These are phyloP conservation scores for Danio kyathit DNA, from an alignment of 2,797 vertebrate species.

Conservation along the genomic window DNA sequence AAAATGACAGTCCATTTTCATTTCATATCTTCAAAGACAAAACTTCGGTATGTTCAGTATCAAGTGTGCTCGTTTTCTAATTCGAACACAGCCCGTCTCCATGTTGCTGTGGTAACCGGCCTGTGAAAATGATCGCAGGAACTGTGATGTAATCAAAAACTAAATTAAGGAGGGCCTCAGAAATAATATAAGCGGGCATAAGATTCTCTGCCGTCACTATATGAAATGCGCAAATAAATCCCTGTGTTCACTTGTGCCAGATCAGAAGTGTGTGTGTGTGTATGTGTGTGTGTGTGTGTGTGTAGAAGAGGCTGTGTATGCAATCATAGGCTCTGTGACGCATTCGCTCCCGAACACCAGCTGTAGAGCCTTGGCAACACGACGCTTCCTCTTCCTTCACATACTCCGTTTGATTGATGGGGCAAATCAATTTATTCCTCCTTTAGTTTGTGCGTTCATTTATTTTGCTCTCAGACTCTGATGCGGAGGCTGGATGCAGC, in stretches of 20 bases:
- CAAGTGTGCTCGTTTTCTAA: background rate
- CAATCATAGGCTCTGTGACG: constrained; percentile 42
- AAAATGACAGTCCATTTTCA: too few relatives aligned
- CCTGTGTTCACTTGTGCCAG: constrained; percentile 11
- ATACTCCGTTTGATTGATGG: constrained; percentile 22
- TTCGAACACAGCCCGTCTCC: background rate
- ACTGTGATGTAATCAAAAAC: constrained; percentile 1
- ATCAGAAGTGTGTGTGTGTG: constrained; percentile 24
- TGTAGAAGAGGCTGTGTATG: constrained; percentile 9
- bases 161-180: background rate
- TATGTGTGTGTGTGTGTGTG: too few relatives aligned
- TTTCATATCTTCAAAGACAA: background rate
- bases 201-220: constrained; percentile 26
- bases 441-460: background rate
- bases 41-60: background rate
- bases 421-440: constrained; percentile 10
- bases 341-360: constrained; percentile 44
- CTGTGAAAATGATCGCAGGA: background rate
- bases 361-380: constrained; percentile 45
- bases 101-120: constrained; percentile 19
- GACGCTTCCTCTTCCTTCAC: constrained; percentile 24
- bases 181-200: constrained; percentile 8
- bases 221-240: background rate
- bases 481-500: background rate
- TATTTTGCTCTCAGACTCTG: background rate